Base-by-base conservation (phyloP, 2,113 vertebrate species). In the Salminus brasiliensis region DNA sequence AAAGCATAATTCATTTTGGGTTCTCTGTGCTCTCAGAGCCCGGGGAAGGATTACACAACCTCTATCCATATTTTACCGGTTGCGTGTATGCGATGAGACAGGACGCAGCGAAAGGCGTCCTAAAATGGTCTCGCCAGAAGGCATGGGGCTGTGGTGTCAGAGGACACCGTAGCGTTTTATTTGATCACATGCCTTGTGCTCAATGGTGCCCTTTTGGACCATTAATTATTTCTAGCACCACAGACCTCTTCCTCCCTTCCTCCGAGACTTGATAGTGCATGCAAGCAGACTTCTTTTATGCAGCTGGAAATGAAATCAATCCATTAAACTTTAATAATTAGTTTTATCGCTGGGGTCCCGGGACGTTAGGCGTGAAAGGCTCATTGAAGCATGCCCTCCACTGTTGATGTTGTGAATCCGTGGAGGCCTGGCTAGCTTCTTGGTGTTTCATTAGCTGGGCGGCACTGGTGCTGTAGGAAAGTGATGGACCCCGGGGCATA, bases 331-430 rank as follows among this genome's bases (percentile, higher is more conserved):
- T 12, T 1, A 16, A 25, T 77, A 70, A 74, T 82, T 80, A 29
- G 77, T 73, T 79, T 47, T 59, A 55, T 62, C 43, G 39, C 10
- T 30, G 9, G 27, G 34, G 39, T 60, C 21, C 21, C 23, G 16
- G 32, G 53, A 83, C 18, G 83, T 83, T 81, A 68, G 62, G 29
- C 62, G 66, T 62, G 34, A 52, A 74, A 72, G 30, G 36, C 57
- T 53, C 16, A 12, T 10, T 23, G 66, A 41, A 21, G 52, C 52
- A 25, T 55, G 52, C 2, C n/a, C n/a, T n/a, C n/a, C n/a, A n/a
- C n/a, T n/a, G n/a, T n/a, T n/a, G n/a, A n/a, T n/a, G n/a, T n/a
- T n/a, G n/a, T 25, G 52, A 23, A 36, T 59, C 65, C 29, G 13
- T 63, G 25, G 34, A 76, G 29, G 30, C 23, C 34, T 21, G 65